These are phyloP conservation scores for Hirtodrosophila trivittata DNA, from an alignment of 2,888 invertebrate species.

Conservation along the genomic window DNA sequence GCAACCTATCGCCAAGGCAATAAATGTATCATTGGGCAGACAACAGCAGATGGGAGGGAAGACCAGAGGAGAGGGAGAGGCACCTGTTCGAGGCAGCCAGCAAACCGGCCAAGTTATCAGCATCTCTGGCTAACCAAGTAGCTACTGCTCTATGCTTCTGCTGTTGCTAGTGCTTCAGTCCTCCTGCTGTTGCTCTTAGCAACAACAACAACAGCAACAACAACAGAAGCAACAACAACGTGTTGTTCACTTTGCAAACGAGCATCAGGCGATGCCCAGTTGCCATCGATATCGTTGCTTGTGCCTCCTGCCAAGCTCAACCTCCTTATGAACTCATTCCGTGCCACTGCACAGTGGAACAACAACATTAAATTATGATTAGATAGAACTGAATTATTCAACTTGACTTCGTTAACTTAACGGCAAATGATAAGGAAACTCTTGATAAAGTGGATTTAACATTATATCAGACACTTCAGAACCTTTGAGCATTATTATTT, in stretches of 20 bases:
- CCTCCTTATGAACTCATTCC: slow-evolving; percentile 67
- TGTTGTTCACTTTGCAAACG: slow-evolving; percentile 51
- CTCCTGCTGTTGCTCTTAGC: neutral
- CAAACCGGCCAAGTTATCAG: slow-evolving; percentile 55
- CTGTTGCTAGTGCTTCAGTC: neutral
- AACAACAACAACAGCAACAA: neutral
- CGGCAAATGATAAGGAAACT: neutral
- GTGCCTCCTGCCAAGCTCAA: slow-evolving; percentile 23
- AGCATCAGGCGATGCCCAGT: slow-evolving; percentile 38
- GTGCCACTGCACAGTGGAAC: slow-evolving; percentile 52
- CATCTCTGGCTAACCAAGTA: slow-evolving; percentile 40
- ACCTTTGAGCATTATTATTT: too few relatives aligned
- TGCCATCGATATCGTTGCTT: slow-evolving; percentile 49
- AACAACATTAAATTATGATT: neutral
- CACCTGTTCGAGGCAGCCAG: slow-evolving; percentile 43
- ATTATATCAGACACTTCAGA: neutral
- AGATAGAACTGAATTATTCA: neutral
- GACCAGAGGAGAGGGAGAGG: neutral
- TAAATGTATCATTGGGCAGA: slow-evolving; percentile 55
- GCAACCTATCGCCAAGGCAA: slow-evolving; percentile 34
- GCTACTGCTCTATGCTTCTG: slow-evolving; percentile 6
- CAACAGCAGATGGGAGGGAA: neutral
- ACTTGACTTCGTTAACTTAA: too few relatives aligned
- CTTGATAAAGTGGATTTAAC: neutral
- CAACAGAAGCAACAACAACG: slow-evolving; percentile 11